These are phyloP conservation scores for Oncorhynchus keta DNA, from an alignment of 2,113 vertebrate species.

Conservation along the genomic window DNA sequence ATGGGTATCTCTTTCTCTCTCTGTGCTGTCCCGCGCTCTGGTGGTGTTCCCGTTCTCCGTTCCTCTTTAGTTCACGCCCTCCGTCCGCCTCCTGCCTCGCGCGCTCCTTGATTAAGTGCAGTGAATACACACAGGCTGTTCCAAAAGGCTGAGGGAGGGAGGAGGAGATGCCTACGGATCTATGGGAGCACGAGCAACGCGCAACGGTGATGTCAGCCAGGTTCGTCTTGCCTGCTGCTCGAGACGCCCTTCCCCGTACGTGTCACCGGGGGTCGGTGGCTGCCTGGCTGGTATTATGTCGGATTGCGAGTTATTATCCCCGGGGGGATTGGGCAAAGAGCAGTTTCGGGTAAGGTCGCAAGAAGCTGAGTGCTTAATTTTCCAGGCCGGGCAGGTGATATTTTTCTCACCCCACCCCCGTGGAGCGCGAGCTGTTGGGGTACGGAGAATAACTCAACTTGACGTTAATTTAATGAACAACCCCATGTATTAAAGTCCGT, in stretches of 20 bases:
- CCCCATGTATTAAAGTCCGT: neutral
- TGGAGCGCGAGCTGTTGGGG: slow-evolving; percentile 1
- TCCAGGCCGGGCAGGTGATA: slow-evolving; percentile 24
- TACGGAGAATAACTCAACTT: neutral
- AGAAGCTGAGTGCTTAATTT: slow-evolving; percentile 23
- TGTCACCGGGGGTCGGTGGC: slow-evolving; percentile 29
- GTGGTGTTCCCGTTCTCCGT: slow-evolving; percentile 45
- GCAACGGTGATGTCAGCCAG: slow-evolving; percentile 77
- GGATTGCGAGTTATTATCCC: slow-evolving; percentile 30
- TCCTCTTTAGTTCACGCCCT: slow-evolving; percentile 69
- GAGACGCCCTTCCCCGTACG: slow-evolving; percentile 29
- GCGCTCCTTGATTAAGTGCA: slow-evolving; percentile 64
- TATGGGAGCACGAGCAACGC: slow-evolving; percentile 70
- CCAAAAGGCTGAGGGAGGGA: slow-evolving; percentile 40
- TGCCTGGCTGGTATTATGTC: slow-evolving; percentile 21
- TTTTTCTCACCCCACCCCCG: slow-evolving; percentile 6
- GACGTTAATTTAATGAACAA: slow-evolving; percentile 1
- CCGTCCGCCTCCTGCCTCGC: slow-evolving; percentile 64
- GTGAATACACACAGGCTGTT: slow-evolving; percentile 52
- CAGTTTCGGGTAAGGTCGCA: slow-evolving; percentile 37
- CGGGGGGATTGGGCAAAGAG: slow-evolving; percentile 31
- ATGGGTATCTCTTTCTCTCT: slow-evolving; percentile 31
- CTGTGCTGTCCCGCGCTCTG: slow-evolving; percentile 54
- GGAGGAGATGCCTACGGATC: slow-evolving; percentile 69
- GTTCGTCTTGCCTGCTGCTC: slow-evolving; percentile 26